Evolutionary conservation across 2,797 vertebrate genomes (phyloP).

Genomic region (Anolis apletophallus): DNA sequence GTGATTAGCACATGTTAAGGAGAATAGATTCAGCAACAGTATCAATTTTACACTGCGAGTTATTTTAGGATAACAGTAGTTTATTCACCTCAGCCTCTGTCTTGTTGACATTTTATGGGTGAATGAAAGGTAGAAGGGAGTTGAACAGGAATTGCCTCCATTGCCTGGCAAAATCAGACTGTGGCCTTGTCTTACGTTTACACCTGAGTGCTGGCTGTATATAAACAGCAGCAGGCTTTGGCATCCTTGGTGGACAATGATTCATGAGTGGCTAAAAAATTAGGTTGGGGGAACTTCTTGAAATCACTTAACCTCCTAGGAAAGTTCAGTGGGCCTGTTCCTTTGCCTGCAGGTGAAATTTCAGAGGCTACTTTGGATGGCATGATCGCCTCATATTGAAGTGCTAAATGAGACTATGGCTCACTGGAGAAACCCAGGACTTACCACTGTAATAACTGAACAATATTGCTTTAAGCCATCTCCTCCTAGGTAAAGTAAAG

Average conservation of each 20-base stretch:
- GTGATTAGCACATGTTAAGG: too few relatives aligned
- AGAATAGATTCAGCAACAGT: background rate
- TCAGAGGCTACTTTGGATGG: background rate
- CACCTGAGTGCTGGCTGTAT: background rate
- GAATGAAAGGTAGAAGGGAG: constrained; percentile 16
- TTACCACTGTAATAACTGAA: background rate
- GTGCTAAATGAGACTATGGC: background rate
- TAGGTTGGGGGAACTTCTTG: background rate
- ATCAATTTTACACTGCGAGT: background rate
- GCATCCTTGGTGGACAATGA: background rate
- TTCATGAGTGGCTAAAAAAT: background rate
- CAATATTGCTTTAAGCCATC: background rate
- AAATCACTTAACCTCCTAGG: background rate
- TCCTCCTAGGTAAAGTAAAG: too few relatives aligned
- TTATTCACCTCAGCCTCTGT: background rate
- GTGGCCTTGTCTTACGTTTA: constrained; percentile 1
- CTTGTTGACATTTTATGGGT: background rate
- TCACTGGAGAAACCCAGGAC: background rate
- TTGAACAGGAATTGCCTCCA: background rate
- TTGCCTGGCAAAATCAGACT: constrained; percentile 1
- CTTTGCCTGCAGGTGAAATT: background rate
- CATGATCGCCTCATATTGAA: background rate
- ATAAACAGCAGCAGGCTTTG: background rate
- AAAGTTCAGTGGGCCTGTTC: background rate
- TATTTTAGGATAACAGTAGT: background rate